Evolutionary conservation across 2,888 invertebrate genomes (phyloP).

Genomic region (Sphaerophoria taeniata): DNA sequence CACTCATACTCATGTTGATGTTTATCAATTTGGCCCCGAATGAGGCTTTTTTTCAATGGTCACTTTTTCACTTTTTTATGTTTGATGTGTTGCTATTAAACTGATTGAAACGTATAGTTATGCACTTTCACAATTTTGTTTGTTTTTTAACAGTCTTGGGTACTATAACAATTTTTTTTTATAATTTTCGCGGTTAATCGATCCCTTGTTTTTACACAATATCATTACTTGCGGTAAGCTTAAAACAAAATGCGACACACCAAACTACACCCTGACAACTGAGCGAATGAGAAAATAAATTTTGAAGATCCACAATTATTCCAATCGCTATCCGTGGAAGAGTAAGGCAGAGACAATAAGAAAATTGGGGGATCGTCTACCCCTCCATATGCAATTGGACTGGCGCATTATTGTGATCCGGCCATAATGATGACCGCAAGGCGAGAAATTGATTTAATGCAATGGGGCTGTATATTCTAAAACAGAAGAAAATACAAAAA

Average conservation of each 20-base stretch:
- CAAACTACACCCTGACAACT: constrained; percentile 43
- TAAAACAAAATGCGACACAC: neutral
- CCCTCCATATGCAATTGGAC: constrained; percentile 39
- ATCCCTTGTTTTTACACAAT: neutral
- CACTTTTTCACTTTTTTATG: no score
- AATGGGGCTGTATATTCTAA: constrained; percentile 20
- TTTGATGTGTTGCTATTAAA: neutral
- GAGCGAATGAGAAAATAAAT: constrained; percentile 43
- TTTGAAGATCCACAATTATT: constrained; percentile 43
- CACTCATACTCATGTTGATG: constrained; percentile 35
- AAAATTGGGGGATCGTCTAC: constrained; percentile 36
- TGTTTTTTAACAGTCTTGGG: constrained; percentile 1
- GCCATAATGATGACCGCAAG: constrained; percentile 58
- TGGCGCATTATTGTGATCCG: constrained; percentile 35
- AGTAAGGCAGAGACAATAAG: constrained; percentile 39
- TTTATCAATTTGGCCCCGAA: constrained; percentile 21
- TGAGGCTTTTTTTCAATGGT: neutral
- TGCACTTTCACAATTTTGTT: neutral
- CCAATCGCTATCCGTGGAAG: constrained; percentile 41
- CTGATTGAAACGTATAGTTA: neutral
- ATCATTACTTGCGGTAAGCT: constrained; percentile 6
- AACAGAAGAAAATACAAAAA: constrained; percentile 11
- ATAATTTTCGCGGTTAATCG: neutral
- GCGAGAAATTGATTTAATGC: constrained; percentile 51
- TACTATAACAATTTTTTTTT: neutral